Conservation (phyloP, 2,888 invertebrate genomes). For the Ethmia dodecea region DNA sequence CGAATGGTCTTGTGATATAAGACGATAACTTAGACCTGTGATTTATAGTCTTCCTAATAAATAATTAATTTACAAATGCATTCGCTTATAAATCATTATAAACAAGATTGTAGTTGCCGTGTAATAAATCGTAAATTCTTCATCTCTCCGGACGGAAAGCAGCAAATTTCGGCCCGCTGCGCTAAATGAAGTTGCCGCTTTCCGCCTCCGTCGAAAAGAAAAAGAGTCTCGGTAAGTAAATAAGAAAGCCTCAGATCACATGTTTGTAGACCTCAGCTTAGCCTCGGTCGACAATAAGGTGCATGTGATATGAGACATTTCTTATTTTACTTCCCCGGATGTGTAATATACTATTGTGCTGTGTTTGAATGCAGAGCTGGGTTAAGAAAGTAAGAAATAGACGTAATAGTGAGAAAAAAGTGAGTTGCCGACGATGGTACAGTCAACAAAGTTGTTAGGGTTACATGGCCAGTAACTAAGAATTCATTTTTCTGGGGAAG, state of each 20-base stretch:
- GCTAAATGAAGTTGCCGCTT: neutral
- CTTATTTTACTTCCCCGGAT: neutral
- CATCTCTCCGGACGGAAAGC: constrained; percentile 4
- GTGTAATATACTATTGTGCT: too few relatives aligned
- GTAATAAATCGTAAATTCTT: neutral
- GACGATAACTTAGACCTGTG: neutral
- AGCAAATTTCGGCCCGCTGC: neutral
- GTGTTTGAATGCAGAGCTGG: too few relatives aligned
- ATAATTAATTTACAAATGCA: neutral
- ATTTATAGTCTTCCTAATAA: neutral
- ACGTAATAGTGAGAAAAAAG: too few relatives aligned
- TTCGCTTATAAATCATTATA: neutral
- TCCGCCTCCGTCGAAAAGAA: neutral
- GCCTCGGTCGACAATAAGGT: neutral
- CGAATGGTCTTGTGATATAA: neutral
- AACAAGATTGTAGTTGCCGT: neutral
- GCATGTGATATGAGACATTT: neutral
- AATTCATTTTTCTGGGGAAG: too few relatives aligned
- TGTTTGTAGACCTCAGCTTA: neutral
- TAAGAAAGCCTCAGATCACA: neutral
- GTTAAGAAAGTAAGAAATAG: too few relatives aligned
- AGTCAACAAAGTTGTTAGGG: too few relatives aligned
- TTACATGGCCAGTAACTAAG: too few relatives aligned
- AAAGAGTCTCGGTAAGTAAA: neutral
- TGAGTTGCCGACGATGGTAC: too few relatives aligned